A percentile compares a stretch with the other conserved stretches of the same genome.
phyloP scores from a whole-genome alignment of 2,888 invertebrate species.

The Neoitamus cyanurus region DNA sequence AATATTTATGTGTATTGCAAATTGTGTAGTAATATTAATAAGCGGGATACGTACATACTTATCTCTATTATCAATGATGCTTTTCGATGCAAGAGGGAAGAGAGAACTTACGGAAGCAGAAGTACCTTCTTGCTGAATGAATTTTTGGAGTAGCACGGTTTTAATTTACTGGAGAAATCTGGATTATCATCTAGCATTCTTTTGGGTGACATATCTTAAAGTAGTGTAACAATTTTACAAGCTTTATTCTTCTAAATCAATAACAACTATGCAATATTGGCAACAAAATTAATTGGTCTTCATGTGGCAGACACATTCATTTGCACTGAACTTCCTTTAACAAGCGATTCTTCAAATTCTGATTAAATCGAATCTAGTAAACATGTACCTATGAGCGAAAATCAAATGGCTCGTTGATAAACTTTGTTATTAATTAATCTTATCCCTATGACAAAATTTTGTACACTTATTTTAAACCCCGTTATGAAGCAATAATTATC shows the following conservation, averaged over 20 bases:
- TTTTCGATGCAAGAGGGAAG: neutral
- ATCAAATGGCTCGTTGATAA: conserved; percentile 22
- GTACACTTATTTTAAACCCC: neutral
- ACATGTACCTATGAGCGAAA: neutral
- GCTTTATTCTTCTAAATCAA: neutral
- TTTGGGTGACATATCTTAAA: neutral
- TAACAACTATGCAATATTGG: conserved; percentile 9
- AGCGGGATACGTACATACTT: neutral
- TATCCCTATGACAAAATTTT: neutral
- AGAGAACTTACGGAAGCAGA: neutral
- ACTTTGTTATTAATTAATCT: conserved; percentile 15
- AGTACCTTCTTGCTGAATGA: neutral
- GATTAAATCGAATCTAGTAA: neutral
- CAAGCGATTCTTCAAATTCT: neutral
- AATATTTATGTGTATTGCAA: neutral
- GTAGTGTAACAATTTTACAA: neutral
- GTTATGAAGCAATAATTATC: conserved; percentile 4
- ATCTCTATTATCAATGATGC: neutral
- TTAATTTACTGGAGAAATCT: neutral
- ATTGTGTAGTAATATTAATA: neutral
- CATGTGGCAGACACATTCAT: conserved; percentile 28
- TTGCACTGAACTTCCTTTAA: conserved; percentile 1
- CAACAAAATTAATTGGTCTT: conserved; percentile 21
- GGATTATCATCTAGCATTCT: neutral
- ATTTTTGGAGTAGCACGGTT: neutral